These are phyloP conservation scores for Herpetotheres cachinnans DNA, from an alignment of 2,113 vertebrate genomes.

Conservation along the genomic window DNA sequence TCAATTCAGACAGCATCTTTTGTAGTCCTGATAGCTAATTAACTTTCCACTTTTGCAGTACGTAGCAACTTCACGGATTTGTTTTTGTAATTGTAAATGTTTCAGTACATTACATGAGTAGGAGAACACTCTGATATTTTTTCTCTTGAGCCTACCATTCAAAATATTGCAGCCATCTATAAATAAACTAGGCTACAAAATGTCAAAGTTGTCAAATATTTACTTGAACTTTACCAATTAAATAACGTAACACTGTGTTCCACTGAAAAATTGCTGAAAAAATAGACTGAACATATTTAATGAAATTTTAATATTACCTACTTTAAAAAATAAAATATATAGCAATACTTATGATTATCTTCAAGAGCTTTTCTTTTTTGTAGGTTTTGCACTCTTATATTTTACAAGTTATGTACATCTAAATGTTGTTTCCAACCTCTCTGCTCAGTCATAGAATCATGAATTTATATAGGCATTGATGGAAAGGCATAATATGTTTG, in stretches of 20 bases:
- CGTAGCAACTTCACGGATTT: slow-evolving; percentile 38
- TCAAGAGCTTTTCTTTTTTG: neutral
- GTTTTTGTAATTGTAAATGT: slow-evolving; percentile 14
- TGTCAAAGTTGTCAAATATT: neutral
- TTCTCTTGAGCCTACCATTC: neutral
- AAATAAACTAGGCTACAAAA: slow-evolving; percentile 2
- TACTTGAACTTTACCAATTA: neutral
- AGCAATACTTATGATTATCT: neutral
- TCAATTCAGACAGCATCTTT: neutral
- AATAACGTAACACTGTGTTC: neutral
- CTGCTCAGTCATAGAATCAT: neutral
- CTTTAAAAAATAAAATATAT: neutral
- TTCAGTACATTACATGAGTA: slow-evolving; percentile 25
- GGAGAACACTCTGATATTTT: neutral
- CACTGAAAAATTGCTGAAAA: neutral
- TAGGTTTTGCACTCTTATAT: neutral
- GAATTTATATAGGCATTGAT: neutral
- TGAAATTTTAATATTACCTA: neutral
- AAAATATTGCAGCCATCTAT: slow-evolving; percentile 1
- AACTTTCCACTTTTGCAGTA: neutral
- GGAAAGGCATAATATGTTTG: neutral
- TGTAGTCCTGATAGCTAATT: slow-evolving; percentile 15
- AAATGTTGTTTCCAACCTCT: neutral
- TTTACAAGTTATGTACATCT: neutral
- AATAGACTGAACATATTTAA: neutral